phyloP scores from a whole-genome alignment of 2,113 vertebrate genomes.

The Hemicordylus capensis region DNA sequence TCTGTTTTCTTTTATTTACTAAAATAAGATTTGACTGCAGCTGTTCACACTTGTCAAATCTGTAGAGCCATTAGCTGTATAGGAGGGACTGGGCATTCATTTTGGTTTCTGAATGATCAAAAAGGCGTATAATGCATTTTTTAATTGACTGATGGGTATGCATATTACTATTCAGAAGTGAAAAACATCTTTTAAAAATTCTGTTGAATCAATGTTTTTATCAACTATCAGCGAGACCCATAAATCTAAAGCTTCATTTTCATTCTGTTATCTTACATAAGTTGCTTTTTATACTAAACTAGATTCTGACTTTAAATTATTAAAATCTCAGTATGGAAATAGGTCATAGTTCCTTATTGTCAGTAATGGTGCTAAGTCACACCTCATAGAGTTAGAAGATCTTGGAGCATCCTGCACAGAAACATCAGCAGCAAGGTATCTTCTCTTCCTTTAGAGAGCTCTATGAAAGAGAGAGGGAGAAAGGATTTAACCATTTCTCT shows the following conservation, averaged over 20 bases:
- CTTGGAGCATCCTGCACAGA: neutral
- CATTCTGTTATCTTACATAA: neutral
- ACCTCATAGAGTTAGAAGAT: conserved; percentile 11
- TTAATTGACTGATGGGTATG: conserved; percentile 42
- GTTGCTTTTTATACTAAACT: conserved; percentile 6
- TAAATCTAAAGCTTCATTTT: conserved; percentile 21
- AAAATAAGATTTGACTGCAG: neutral
- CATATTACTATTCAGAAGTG: conserved; percentile 39
- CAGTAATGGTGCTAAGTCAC: conserved; percentile 13
- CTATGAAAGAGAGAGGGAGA: neutral
- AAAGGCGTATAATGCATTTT: conserved; percentile 11
- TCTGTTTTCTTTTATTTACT: neutral
- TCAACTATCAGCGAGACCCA: conserved; percentile 28
- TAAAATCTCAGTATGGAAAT: conserved; percentile 24
- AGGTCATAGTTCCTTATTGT: neutral
- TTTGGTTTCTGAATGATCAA: conserved; percentile 22
- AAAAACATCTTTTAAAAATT: conserved; percentile 28
- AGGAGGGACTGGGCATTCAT: neutral
- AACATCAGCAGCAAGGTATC: neutral
- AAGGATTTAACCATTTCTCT: no score
- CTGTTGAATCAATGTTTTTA: conserved; percentile 26
- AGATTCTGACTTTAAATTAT: conserved; percentile 22
- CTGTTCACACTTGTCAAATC: conserved; percentile 29
- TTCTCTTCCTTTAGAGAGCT: neutral
- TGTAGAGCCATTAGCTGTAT: neutral